Conservation (phyloP, 2,113 vertebrate genomes). For the Poicephalus gulielmi region DNA sequence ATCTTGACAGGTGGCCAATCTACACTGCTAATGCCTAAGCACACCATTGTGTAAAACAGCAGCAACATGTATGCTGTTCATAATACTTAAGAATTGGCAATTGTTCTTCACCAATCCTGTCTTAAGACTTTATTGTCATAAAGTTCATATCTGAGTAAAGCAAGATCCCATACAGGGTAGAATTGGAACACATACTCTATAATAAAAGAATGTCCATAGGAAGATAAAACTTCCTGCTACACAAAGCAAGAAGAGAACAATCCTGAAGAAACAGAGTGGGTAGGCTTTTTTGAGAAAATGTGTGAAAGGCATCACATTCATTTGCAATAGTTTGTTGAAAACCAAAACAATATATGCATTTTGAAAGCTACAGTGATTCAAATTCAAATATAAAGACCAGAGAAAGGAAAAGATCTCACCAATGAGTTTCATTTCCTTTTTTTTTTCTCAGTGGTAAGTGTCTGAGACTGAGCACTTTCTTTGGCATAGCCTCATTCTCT, state of each 20-base stretch:
- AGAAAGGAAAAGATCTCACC: neutral
- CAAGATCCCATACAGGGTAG: neutral
- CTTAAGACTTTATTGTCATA: neutral
- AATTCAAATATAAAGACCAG: neutral
- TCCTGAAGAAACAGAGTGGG: neutral
- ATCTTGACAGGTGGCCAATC: fast-evolving
- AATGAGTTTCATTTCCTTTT: neutral
- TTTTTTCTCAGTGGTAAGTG: neutral
- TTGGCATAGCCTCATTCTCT: constrained; percentile 62
- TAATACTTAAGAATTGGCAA: neutral
- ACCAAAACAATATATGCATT: neutral
- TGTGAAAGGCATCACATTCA: neutral
- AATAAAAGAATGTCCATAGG: neutral
- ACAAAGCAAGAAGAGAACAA: neutral
- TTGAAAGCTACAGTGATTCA: neutral
- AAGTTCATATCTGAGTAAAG: neutral
- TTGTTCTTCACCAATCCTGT: neutral
- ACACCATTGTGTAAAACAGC: fast-evolving
- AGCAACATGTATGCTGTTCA: neutral
- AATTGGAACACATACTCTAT: neutral
- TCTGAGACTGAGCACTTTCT: constrained; percentile 53
- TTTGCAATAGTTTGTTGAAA: neutral
- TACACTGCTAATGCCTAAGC: neutral
- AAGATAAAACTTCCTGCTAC: neutral
- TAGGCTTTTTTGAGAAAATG: neutral